Base-by-base conservation (phyloP, 53 echinoderm and acorn worm species). In the Glandiceps talaboti region DNA sequence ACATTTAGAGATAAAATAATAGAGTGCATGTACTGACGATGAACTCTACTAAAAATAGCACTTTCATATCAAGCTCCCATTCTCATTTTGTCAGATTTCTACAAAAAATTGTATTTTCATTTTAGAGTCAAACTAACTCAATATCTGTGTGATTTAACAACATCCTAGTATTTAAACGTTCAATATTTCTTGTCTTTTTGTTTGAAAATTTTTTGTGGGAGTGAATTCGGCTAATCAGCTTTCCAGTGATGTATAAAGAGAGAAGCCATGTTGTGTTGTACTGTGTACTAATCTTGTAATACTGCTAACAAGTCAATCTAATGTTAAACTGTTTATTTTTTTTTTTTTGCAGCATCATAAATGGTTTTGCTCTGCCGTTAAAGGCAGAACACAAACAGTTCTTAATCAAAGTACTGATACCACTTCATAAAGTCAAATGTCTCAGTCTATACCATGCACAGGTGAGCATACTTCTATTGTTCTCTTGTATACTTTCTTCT, bases 341-440 rank as follows among this genome's bases (percentile, higher is more conserved):
- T 77, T 80, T 78, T 75, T 77, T 26, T 80, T 76, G 31, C 88
- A 97, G 97, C 86, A 97, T 97, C 78, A 97, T 97, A 83, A 97
- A 97, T 88, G 97, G 97, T 76, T 97, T 97, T 88, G 97, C 97
- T 33, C 83, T 97, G 81, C 97, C 97, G 31, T 89, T 97, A 77
- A 97, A 97, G 85, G 84, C 85, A 74, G 97, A 97, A 81, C 97
- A 97, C 83, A 97, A 97, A 87, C 93, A 89, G 82, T 97, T 97
- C 79, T 90, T 97, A 75, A 97, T 93, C 89, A 97, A 97, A 86
- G 97, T 97, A 79, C 97, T 97, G 87, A 97, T 97, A 85, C 97
- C 97, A 33, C 86, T 97, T 72, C 97, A 97, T 81, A 97, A 97
- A 86, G 93, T 93, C 84, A 93, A 93, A 87, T 93, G 97, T 81